Base-by-base conservation (phyloP, 1,140 invertebrate species). In the Metopolophium dirhodum region DNA sequence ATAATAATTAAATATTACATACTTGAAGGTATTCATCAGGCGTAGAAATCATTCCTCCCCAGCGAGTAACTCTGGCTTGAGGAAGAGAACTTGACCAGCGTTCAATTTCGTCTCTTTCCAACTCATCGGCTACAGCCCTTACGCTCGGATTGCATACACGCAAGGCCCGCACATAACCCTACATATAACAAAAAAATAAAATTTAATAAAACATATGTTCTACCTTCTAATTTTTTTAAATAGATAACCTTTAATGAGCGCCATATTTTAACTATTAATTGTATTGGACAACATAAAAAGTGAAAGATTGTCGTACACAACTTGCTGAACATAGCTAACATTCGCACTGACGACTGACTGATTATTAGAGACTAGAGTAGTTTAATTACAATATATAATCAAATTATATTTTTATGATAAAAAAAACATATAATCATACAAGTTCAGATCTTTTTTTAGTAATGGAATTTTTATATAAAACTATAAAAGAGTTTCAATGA, bases 41-140 rank as follows among this genome's bases (percentile, higher is more conserved):
- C 2, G 99, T 99, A 35, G 98, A 99, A 93, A 99, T 99, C 98
- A 99, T 99, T 92, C 98, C 98, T 92, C 98, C 99, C 99, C 98
- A 99, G 91, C 98, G 96, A 3, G 98, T 99, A 49, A 99, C 98
- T 94, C 98, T 95, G 3, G 98, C 98, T 90, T 98, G 95, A 30
- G 97, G 96, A 41, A 99, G 95, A 4, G 97, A 97, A 94, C 96
- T 97, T 51, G 98, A 97, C 99, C 98, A 99, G 95, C 98, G 96
- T n/a, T 98, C 96, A 90, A 99, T 97, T 95, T 99, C 98, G 94
- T 99, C 98, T 90, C 98, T 96, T 95, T 99, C 98, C 97, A 99
- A 98, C 94, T 98, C 97, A 95, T 98, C 97, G 11, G 97, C 97
- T 83, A 99, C 97, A 26, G 98, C 98, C 87, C 98, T 96, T 96